Evolutionary conservation across 2,888 invertebrate species (phyloP).

Genomic region (Crepidodera aurea): DNA sequence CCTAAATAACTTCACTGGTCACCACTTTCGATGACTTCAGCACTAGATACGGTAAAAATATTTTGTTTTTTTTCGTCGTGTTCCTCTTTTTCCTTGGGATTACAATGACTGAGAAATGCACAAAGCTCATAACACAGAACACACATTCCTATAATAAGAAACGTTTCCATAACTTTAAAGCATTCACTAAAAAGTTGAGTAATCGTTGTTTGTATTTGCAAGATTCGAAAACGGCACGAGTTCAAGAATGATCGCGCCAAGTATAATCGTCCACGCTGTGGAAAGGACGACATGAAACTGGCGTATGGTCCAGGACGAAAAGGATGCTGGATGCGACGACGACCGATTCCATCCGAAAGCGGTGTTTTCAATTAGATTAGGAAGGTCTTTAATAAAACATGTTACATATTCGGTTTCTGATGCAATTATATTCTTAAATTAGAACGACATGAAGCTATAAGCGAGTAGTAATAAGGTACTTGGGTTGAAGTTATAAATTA

Average conservation of each 20-base stretch:
- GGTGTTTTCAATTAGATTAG: conserved; percentile 25
- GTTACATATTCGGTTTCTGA: conserved; percentile 5
- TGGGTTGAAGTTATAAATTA: too few relatives aligned
- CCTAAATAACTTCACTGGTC: conserved; percentile 6
- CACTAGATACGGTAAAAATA: conserved; percentile 56
- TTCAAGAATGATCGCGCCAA: neutral
- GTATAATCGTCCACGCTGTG: conserved; percentile 32
- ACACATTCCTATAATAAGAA: conserved; percentile 72
- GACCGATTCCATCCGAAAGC: conserved; percentile 43
- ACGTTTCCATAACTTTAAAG: conserved; percentile 67
- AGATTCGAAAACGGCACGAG: conserved; percentile 3
- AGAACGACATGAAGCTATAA: too few relatives aligned
- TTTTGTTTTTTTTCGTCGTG: conserved; percentile 48
- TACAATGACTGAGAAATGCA: conserved; percentile 68
- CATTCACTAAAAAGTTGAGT: neutral
- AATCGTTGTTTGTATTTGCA: neutral
- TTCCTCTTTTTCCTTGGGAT: conserved; percentile 54
- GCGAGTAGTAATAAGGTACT: too few relatives aligned
- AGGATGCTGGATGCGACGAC: conserved; percentile 48
- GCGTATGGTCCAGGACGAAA: conserved; percentile 47
- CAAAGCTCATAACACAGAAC: conserved; percentile 73
- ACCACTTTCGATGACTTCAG: neutral
- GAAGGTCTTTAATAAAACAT: conserved; percentile 20
- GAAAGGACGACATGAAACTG: conserved; percentile 45
- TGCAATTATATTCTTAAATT: neutral